A percentile compares a stretch with the other conserved stretches of the same genome.
phyloP scores from a whole-genome alignment of 2,113 vertebrate genomes.

The Myodes glareolus region DNA sequence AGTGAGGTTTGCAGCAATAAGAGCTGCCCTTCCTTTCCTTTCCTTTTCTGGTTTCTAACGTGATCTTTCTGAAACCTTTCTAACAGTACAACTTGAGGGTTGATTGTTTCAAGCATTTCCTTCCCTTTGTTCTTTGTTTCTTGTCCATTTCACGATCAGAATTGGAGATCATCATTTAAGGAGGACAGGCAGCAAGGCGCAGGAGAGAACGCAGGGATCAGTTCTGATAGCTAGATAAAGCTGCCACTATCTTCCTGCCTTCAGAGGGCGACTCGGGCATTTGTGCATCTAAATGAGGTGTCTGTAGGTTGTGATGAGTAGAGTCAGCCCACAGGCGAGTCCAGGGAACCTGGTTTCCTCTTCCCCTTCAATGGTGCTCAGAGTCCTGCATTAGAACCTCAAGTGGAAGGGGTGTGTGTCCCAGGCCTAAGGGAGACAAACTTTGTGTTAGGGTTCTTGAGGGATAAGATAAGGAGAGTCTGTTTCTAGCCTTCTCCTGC shows the following conservation, averaged over 20 bases:
- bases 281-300: background rate
- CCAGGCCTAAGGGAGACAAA: background rate
- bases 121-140: background rate
- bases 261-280: background rate
- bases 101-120: background rate
- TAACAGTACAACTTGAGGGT: background rate
- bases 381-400: accelerated
- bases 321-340: background rate
- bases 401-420: background rate
- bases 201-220: background rate
- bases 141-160: background rate
- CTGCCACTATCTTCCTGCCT: background rate
- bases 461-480: background rate
- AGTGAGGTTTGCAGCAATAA: background rate
- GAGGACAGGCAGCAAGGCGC: background rate
- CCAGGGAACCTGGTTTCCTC: background rate
- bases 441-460: background rate
- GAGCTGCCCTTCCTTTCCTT: background rate
- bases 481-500: background rate
- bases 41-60: background rate
- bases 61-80: background rate
- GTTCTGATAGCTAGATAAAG: background rate
- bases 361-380: background rate
- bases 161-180: background rate
- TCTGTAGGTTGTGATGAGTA: background rate